These are phyloP conservation scores for Hyphantria cunea DNA, from an alignment of 1,140 invertebrate genomes.

Conservation along the genomic window DNA sequence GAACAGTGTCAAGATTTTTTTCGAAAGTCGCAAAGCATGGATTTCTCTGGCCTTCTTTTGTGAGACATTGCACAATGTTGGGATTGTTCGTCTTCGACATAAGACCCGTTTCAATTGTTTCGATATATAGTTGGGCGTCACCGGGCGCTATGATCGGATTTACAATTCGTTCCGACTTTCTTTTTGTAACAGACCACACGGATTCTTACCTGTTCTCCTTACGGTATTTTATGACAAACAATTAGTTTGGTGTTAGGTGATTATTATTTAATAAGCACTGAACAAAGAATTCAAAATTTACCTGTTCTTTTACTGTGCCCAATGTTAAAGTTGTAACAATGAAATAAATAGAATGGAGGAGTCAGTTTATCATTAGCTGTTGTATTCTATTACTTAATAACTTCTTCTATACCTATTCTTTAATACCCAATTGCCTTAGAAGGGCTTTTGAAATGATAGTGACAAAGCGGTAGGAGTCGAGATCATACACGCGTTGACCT, in stretches of 20 bases:
- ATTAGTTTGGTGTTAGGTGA: too few species aligned
- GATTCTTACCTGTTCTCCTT: not conserved
- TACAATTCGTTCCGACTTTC: conserved; percentile 75
- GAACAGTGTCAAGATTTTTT: conserved; percentile 21
- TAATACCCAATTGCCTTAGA: not conserved
- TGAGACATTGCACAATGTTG: conserved; percentile 65
- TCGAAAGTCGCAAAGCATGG: conserved; percentile 32
- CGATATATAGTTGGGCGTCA: conserved; percentile 69
- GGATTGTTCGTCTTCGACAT: conserved; percentile 48
- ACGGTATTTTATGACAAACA: not conserved
- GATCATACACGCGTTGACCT: conserved; percentile 68
- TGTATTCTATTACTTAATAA: too few species aligned
- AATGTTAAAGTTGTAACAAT: too few species aligned
- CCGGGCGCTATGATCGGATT: not conserved
- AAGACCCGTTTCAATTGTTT: conserved; percentile 65
- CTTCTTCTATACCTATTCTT: too few species aligned
- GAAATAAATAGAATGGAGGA: too few species aligned
- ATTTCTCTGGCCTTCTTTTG: conserved; percentile 68
- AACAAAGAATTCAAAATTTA: too few species aligned
- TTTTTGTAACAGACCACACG: conserved; percentile 37
- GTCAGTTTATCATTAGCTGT: too few species aligned
- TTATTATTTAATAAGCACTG: too few species aligned
- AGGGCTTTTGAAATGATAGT: conserved; percentile 24
- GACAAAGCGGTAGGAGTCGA: conserved; percentile 47
- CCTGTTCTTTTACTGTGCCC: too few species aligned